Evolutionary conservation across 2,888 invertebrate genomes (phyloP).

Genomic region (Callimorpha dominula): DNA sequence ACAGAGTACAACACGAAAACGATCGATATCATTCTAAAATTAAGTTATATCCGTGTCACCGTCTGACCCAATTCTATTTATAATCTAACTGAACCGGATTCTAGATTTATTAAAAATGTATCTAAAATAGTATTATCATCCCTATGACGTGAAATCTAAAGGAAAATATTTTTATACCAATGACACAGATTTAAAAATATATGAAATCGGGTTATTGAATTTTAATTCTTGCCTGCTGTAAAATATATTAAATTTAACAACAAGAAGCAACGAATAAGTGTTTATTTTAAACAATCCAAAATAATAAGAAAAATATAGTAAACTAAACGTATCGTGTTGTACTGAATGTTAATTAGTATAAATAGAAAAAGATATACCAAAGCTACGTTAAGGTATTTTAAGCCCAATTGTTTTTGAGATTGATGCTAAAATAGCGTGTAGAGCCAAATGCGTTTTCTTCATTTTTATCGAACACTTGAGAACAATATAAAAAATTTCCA

Average conservation of each 20-base stretch:
- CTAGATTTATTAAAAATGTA: constrained; percentile 7
- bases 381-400: too few species aligned
- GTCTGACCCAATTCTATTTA: constrained; percentile 13
- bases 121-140: constrained; percentile 15
- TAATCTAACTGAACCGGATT: constrained; percentile 7
- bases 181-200: constrained; percentile 67
- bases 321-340: background rate
- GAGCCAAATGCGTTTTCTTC: too few species aligned
- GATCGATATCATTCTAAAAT: constrained; percentile 4
- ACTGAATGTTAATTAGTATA: background rate
- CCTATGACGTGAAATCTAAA: constrained; percentile 52
- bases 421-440: too few species aligned
- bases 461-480: too few species aligned
- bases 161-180: constrained; percentile 62
- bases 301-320: background rate
- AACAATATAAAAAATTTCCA: too few species aligned
- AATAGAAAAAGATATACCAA: too few species aligned
- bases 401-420: too few species aligned
- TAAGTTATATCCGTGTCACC: constrained; percentile 2
- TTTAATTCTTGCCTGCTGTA: background rate
- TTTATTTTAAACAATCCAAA: background rate
- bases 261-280: background rate
- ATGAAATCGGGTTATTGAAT: constrained; percentile 8
- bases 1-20: constrained; percentile 2
- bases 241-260: background rate